phyloP scores from a whole-genome alignment of 1,140 invertebrate species.

The Pseudomyrmex cubaensis region DNA sequence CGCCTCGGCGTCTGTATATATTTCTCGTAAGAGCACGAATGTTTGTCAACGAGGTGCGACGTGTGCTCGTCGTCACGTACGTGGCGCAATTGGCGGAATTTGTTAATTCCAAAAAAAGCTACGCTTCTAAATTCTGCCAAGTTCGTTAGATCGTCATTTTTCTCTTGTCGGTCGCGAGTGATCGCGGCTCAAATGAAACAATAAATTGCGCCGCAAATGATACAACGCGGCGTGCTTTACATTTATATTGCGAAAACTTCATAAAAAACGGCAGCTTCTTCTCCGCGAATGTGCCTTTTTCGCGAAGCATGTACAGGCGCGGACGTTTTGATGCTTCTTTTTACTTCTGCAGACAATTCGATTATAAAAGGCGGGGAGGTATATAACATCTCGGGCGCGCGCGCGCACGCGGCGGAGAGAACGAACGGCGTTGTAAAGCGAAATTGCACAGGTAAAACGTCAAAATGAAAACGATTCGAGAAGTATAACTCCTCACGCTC shows the following conservation, averaged over 20 bases:
- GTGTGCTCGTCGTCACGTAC: too few relatives aligned
- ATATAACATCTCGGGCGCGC: too few relatives aligned
- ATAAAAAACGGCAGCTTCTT: conserved; percentile 33
- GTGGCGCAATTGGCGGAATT: too few relatives aligned
- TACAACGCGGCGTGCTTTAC: neutral
- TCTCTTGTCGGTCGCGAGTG: neutral
- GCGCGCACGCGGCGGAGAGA: neutral
- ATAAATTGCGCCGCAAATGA: conserved; percentile 7
- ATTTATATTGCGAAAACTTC: neutral
- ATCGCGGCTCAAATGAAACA: neutral
- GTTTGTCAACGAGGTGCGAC: too few relatives aligned
- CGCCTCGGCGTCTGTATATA: neutral
- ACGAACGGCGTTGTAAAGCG: neutral
- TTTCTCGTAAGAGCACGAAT: neutral
- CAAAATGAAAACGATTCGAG: conserved; percentile 6
- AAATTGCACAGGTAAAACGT: conserved; percentile 18
- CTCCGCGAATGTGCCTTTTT: neutral
- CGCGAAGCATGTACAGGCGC: neutral
- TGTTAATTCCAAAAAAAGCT: too few relatives aligned
- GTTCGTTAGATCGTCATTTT: neutral
- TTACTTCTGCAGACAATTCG: conserved; percentile 6
- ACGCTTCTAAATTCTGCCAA: too few relatives aligned
- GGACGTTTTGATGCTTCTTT: neutral
- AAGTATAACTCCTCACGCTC: neutral
- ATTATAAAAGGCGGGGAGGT: neutral